Conservation (phyloP, 2,888 invertebrate species). For the Cheilosia soror region DNA sequence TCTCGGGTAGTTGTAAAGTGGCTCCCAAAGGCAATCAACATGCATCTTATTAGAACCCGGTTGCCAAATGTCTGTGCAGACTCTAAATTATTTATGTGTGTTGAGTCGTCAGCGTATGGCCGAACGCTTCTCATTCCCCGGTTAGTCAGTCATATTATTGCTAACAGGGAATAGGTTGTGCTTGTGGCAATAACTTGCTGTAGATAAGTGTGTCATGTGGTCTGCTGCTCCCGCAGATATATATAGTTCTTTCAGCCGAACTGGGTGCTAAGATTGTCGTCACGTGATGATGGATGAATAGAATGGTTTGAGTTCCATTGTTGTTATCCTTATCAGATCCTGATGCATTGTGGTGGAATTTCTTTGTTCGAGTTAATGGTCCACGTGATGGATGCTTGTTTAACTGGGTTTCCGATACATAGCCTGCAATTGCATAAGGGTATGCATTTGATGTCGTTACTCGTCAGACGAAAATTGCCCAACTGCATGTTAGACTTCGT, state of each 20-base stretch:
- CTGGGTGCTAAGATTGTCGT: constrained; percentile 65
- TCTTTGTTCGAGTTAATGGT: constrained; percentile 1
- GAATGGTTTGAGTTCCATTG: too few relatives aligned
- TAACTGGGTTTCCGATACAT: neutral
- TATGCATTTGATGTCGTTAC: neutral
- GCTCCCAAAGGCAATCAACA: constrained; percentile 75
- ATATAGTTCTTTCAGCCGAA: constrained; percentile 38
- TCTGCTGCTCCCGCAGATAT: constrained; percentile 20
- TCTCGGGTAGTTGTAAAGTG: constrained; percentile 52
- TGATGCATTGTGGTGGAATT: neutral
- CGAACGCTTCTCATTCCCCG: constrained; percentile 21
- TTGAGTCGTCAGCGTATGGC: constrained; percentile 24
- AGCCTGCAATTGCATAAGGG: neutral
- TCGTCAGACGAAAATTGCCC: neutral
- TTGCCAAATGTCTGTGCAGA: constrained; percentile 43
- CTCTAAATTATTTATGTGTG: constrained; percentile 68
- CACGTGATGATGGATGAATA: constrained; percentile 58
- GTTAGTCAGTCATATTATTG: constrained; percentile 35
- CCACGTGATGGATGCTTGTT: neutral
- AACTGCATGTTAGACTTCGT: too few relatives aligned
- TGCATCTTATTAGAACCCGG: constrained; percentile 70
- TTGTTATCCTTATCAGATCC: neutral
- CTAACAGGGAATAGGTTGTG: constrained; percentile 67
- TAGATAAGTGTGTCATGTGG: constrained; percentile 47
- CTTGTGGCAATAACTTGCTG: constrained; percentile 69